Evolutionary conservation across 2,797 vertebrate genomes (phyloP).

Genomic region (Odontamblyopus rebecca): DNA sequence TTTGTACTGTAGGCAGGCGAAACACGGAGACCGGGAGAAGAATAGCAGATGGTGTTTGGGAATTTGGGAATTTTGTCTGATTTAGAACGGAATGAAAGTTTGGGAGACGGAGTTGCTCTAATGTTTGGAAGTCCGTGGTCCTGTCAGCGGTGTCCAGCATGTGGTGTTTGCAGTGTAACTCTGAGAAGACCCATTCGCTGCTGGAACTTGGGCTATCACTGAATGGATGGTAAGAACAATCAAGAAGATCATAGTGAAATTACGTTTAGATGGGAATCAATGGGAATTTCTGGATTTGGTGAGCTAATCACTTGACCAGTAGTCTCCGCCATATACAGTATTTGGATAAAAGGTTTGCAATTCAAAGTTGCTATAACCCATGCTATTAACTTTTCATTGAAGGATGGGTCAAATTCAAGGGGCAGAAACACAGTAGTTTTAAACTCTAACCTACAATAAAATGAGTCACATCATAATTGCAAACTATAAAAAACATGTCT

Average conservation of each 20-base stretch:
- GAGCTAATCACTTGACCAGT: slow-evolving; percentile 23
- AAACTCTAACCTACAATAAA: background rate
- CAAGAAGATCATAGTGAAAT: slow-evolving; percentile 25
- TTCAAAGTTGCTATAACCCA: background rate
- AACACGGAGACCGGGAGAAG: slow-evolving; percentile 55
- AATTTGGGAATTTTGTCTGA: slow-evolving; percentile 22
- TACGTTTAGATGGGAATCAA: slow-evolving; percentile 7
- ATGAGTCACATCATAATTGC: background rate
- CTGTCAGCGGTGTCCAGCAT: slow-evolving; percentile 75
- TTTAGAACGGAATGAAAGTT: slow-evolving; percentile 24
- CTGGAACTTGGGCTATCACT: slow-evolving; percentile 93
- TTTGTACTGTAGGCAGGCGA: slow-evolving; percentile 38
- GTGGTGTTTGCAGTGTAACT: slow-evolving; percentile 98
- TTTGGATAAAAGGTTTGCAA: background rate
- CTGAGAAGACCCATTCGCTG: slow-evolving; percentile 93
- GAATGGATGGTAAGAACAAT: slow-evolving; percentile 86
- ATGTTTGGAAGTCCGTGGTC: slow-evolving; percentile 53
- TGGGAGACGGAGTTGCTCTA: slow-evolving; percentile 45
- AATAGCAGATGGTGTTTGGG: slow-evolving; percentile 31
- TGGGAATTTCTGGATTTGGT: slow-evolving; percentile 4
- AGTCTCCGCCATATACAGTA: background rate
- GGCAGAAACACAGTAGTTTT: background rate
- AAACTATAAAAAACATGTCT: background rate
- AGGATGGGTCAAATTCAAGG: background rate
- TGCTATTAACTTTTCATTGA: background rate